Base-by-base conservation (phyloP, 1,140 invertebrate species). In the Drosophila nikananu region DNA sequence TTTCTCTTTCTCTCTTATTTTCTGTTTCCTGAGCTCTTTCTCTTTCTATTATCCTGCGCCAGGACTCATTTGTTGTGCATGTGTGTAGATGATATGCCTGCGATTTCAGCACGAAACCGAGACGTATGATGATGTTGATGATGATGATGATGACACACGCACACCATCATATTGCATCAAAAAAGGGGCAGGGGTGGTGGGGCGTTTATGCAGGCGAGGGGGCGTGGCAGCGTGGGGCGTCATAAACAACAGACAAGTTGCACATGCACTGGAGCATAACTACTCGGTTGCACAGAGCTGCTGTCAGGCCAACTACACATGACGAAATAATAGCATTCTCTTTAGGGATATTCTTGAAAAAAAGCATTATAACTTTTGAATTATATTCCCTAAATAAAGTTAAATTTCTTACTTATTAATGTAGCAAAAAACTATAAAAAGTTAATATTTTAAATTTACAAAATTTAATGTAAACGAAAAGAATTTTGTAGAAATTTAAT, bases 201-300 rank as follows among this genome's bases (percentile, higher is more conserved):
- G 32, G 23, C 2, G 15, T 21, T 21, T n/a, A 39, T 57, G 35
- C 21, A n/a, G 35, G 15, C 54, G 9, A 55, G 25, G 25, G 37
- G 55, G 52, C n/a, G 52, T 48, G 42, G 60, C 75, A 54, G 46
- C 55, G 30, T 48, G 48, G 80, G 70, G 81, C 72, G 81, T 86
- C 82, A 89, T 89, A 90, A 89, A 86, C 86, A 89, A 90, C 86
- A 90, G 86, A 90, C 86, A 89, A 89, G 86, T 86, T 89, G 81
- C 86, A 90, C 84, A 89, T 89, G 84, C 84, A 89, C 68, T 81
- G 57, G 70, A 84, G 84, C 84, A 81, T 81, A 84, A 86, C 83
- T 68, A 81, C 79, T 63, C 55, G 61, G 63, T 72, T 82, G 66
- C 81, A 83, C 58, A 48, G 72, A 57, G 46, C 73, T 79, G 76